These are phyloP conservation scores for Eupeodes latifasciatus DNA, from an alignment of 2,888 invertebrate genomes.

Conservation along the genomic window DNA sequence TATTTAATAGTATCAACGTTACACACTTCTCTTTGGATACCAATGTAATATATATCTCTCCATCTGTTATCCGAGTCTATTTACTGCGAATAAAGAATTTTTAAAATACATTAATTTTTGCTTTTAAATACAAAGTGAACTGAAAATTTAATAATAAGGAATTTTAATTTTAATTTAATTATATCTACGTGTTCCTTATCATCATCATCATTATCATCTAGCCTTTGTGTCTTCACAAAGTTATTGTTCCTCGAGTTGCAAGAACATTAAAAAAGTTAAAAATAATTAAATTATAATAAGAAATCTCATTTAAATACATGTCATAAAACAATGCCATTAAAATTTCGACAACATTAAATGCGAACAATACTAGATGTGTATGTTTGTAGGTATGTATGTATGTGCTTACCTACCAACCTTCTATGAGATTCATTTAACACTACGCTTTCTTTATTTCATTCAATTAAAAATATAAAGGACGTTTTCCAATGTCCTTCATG, in stretches of 20 bases:
- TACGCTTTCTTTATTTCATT: conserved; percentile 6
- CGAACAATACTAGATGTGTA: conserved; percentile 38
- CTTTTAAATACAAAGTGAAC: conserved; percentile 4
- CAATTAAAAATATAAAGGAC: conserved; percentile 12
- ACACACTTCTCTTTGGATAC: not conserved
- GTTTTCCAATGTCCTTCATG: conserved; percentile 31
- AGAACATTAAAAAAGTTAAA: not conserved
- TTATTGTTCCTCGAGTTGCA: conserved; percentile 3
- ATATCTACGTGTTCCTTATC: conserved; percentile 18
- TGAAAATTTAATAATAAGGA: conserved; percentile 5
- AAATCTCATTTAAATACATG: conserved; percentile 62
- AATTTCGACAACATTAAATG: conserved; percentile 68
- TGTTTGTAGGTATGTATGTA: no score
- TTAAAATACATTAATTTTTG: conserved; percentile 2
- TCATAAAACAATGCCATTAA: conserved; percentile 58
- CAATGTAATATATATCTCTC: not conserved
- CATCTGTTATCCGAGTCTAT: not conserved
- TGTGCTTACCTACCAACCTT: no score
- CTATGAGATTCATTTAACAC: conserved; percentile 51
- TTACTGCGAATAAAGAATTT: not conserved
- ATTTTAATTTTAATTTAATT: conserved; percentile 51
- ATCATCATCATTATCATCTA: not conserved
- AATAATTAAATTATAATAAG: conserved; percentile 19
- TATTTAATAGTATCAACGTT: not conserved
- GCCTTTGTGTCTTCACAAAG: conserved; percentile 9